These are phyloP conservation scores for Glaucidium brasilianum DNA, from an alignment of 2,113 vertebrate species.

Conservation along the genomic window DNA sequence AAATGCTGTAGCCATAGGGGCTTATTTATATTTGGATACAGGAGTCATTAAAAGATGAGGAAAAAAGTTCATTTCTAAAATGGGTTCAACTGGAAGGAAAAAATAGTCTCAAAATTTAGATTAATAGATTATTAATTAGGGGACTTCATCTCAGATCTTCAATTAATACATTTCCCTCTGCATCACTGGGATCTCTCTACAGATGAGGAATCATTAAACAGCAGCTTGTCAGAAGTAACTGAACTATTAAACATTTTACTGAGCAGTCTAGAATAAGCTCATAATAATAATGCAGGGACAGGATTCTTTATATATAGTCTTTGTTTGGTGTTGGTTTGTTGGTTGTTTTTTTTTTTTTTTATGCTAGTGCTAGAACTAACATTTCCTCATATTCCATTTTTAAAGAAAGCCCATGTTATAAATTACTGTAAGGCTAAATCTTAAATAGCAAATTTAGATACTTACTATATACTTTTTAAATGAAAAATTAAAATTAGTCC, in stretches of 20 bases:
- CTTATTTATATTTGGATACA: neutral
- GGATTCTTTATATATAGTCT: neutral
- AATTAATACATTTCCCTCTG: neutral
- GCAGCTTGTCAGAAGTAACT: neutral
- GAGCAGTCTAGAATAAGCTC: neutral
- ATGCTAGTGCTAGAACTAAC: neutral
- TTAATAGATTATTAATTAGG: neutral
- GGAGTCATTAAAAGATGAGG: neutral
- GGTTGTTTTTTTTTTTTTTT: too few relatives aligned
- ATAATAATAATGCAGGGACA: neutral
- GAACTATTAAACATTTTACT: neutral
- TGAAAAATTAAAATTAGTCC: neutral
- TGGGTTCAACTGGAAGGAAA: neutral
- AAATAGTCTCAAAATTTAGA: neutral
- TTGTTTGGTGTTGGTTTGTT: too few relatives aligned
- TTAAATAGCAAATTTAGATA: neutral
- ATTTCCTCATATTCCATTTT: neutral
- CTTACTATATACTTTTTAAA: neutral
- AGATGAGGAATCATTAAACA: neutral
- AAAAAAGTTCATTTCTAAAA: neutral
- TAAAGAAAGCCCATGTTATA: neutral
- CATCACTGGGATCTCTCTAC: neutral
- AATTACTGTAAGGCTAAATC: neutral
- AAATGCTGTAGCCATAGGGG: neutral
- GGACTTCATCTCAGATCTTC: neutral